phyloP scores from a whole-genome alignment of 2,888 invertebrate species.

The Pristionchus entomophagus region DNA sequence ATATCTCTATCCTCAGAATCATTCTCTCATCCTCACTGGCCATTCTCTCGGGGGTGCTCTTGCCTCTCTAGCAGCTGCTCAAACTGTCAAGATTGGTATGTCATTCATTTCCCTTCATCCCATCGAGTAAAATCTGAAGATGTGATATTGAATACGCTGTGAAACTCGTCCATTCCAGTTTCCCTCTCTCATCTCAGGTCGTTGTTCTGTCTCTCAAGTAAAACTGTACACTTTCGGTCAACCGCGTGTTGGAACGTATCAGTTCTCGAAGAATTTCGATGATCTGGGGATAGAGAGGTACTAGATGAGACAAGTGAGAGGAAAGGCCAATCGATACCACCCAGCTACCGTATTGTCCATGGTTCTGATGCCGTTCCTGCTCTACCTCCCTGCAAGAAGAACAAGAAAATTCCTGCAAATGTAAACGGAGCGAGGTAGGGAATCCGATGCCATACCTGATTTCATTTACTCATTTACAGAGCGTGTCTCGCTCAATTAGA shows the following conservation, averaged over 20 bases:
- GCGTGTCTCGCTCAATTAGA: conserved; percentile 60
- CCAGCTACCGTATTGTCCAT: conserved; percentile 68
- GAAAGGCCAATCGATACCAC: background rate
- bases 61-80: conserved; percentile 19
- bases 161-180: background rate
- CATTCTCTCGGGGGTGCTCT: conserved; percentile 29
- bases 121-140: no score
- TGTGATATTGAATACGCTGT: no score
- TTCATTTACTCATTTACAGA: background rate
- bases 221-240: conserved; percentile 71
- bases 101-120: no score
- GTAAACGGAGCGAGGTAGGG: conserved; percentile 20
- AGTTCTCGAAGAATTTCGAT: conserved; percentile 65
- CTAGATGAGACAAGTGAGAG: conserved; percentile 45
- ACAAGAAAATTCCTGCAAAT: background rate
- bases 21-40: background rate
- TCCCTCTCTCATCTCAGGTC: conserved; percentile 23
- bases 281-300: conserved; percentile 65
- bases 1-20: conserved; percentile 65
- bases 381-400: conserved; percentile 67
- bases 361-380: conserved; percentile 72
- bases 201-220: conserved; percentile 58
- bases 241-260: conserved; percentile 68
- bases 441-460: background rate
- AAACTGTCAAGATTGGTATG: background rate